Evolutionary conservation across 2,113 vertebrate species (phyloP).

Genomic region (Oncorhynchus mykiss): DNA sequence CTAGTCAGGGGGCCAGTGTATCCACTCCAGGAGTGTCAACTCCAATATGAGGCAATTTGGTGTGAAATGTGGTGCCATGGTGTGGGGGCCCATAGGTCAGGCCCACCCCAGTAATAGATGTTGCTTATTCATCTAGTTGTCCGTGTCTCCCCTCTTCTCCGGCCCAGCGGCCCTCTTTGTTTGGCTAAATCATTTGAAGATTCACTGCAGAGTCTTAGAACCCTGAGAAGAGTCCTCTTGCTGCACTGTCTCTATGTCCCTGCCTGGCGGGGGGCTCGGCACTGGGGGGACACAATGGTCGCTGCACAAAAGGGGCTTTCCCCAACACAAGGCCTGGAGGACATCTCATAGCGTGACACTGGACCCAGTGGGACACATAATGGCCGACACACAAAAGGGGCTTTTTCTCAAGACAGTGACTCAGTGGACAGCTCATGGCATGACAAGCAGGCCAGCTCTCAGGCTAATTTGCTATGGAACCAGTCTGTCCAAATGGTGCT

Average conservation of each 20-base stretch:
- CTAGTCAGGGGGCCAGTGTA: slow-evolving; percentile 81
- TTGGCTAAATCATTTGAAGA: slow-evolving; percentile 91
- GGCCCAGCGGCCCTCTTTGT: slow-evolving; percentile 67
- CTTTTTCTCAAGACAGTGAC: slow-evolving; percentile 53
- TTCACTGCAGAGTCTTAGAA: slow-evolving; percentile 85
- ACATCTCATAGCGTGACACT: slow-evolving; percentile 72
- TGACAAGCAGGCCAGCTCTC: slow-evolving; percentile 82
- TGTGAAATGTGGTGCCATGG: slow-evolving; percentile 90
- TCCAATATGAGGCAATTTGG: slow-evolving; percentile 91
- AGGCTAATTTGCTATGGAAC: slow-evolving; percentile 85
- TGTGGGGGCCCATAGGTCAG: slow-evolving; percentile 83
- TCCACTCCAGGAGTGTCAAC: slow-evolving; percentile 87
- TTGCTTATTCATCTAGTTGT: slow-evolving; percentile 96
- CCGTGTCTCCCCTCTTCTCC: slow-evolving; percentile 72
- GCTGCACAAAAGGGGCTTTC: slow-evolving; percentile 77
- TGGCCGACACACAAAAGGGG: slow-evolving; percentile 60
- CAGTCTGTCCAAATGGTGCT: slow-evolving; percentile 62
- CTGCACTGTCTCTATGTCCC: slow-evolving; percentile 77
- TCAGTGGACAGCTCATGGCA: slow-evolving; percentile 70
- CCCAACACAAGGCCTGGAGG: slow-evolving; percentile 74
- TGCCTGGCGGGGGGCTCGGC: slow-evolving; percentile 75
- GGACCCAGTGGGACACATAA: slow-evolving; percentile 60
- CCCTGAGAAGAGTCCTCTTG: slow-evolving; percentile 77
- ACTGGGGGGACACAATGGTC: slow-evolving; percentile 74
- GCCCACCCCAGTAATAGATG: slow-evolving; percentile 83